A percentile compares a stretch with the other conserved stretches of the same genome.
phyloP scores from a whole-genome alignment of 1,140 invertebrate species.

The Zaprionus vittiger region DNA sequence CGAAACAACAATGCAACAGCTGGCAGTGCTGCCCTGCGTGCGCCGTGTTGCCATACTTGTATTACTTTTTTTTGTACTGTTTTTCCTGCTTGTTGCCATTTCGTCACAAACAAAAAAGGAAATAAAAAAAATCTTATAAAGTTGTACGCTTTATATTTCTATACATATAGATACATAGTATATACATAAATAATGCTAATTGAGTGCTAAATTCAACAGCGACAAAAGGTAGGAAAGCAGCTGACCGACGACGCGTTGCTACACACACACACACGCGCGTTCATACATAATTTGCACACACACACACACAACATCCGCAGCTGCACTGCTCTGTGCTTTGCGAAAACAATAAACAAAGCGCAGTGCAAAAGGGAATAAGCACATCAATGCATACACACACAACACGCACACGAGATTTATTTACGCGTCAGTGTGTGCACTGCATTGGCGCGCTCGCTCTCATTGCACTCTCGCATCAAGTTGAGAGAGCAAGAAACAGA shows the following conservation, averaged over 20 bases:
- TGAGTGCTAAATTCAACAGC: constrained; percentile 26
- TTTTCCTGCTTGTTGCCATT: constrained; percentile 7
- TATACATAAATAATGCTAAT: constrained; percentile 36
- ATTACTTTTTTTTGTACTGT: not conserved
- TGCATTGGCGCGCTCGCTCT: constrained; percentile 56
- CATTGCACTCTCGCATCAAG: constrained; percentile 48
- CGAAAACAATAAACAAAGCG: constrained; percentile 46
- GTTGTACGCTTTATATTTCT: constrained; percentile 15
- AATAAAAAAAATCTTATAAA: constrained; percentile 49
- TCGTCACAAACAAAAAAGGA: constrained; percentile 15
- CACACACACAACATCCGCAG: constrained; percentile 6
- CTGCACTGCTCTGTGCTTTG: constrained; percentile 21
- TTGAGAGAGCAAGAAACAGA: constrained; percentile 7
- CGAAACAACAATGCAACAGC: constrained; percentile 28
- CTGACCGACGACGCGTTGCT: constrained; percentile 16
- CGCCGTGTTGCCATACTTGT: constrained; percentile 37
- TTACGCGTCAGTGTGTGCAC: constrained; percentile 14
- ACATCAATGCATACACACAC: constrained; percentile 3
- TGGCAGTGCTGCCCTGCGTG: constrained; percentile 7
- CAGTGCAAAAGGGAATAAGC: constrained; percentile 25
- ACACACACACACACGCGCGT: constrained; percentile 27
- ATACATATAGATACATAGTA: not conserved
- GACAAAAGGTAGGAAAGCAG: constrained; percentile 17
- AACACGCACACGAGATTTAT: not conserved
- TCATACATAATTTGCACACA: constrained; percentile 19